Evolutionary conservation across 2,113 vertebrate species (phyloP).

Genomic region (Taurulus bubalis): DNA sequence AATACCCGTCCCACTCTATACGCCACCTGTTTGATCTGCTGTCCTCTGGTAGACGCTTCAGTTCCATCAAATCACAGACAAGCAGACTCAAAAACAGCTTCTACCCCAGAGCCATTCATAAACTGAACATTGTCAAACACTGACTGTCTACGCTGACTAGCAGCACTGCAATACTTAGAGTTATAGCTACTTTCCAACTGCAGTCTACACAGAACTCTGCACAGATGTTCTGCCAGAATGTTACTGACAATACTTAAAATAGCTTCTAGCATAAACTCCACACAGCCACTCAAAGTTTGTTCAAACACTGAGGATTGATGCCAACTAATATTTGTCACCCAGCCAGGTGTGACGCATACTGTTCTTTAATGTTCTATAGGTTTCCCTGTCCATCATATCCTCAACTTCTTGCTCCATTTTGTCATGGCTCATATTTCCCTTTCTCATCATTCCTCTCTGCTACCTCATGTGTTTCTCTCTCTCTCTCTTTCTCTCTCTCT

Average conservation of each 20-base stretch:
- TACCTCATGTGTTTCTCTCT: conserved; percentile 29
- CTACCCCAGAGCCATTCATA: too few relatives aligned
- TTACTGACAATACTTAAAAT: background rate
- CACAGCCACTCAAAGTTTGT: background rate
- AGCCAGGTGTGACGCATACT: background rate
- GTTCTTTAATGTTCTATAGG: background rate
- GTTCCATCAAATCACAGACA: too few relatives aligned
- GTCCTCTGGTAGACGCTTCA: too few relatives aligned
- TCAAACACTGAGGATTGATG: background rate
- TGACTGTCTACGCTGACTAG: too few relatives aligned
- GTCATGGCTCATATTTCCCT: conserved; percentile 34
- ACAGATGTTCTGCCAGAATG: background rate
- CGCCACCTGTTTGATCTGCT: too few relatives aligned
- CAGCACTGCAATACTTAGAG: too few relatives aligned
- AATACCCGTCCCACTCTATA: too few relatives aligned
- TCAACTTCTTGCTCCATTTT: conserved; percentile 9
- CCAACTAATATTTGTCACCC: background rate
- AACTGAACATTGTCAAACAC: too few relatives aligned
- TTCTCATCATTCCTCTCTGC: conserved; percentile 45
- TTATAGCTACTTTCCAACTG: too few relatives aligned
- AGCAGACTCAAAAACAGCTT: too few relatives aligned
- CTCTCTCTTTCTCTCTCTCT: conserved; percentile 33
- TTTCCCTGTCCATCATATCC: background rate
- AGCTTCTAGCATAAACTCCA: background rate
- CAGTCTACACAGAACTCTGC: too few relatives aligned